Conservation (phyloP, 2,797 vertebrate genomes). For the Ibycter americanus region DNA sequence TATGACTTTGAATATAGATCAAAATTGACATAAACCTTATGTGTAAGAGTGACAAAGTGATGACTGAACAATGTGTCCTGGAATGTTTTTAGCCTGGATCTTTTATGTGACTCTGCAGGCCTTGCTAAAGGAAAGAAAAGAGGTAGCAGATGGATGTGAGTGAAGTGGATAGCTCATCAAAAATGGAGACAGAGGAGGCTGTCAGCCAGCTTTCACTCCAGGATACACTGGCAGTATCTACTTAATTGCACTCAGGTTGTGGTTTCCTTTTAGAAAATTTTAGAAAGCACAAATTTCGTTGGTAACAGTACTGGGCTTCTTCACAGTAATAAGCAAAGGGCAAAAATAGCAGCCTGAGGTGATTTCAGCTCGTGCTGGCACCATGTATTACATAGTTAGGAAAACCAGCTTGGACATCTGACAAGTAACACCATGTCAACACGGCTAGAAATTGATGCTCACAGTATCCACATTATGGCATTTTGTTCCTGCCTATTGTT, state of each 20-base stretch:
- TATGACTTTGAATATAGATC: background rate
- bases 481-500: background rate
- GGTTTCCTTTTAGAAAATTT: background rate
- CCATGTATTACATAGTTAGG: background rate
- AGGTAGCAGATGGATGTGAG: background rate
- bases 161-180: background rate
- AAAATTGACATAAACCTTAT: background rate
- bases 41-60: background rate
- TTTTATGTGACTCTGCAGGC: background rate
- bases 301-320: background rate
- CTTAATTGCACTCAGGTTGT: background rate
- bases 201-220: background rate
- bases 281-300: background rate
- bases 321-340: background rate
- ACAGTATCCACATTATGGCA: background rate
- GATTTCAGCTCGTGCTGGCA: background rate
- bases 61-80: background rate
- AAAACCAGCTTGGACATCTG: background rate
- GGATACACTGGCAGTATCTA: background rate
- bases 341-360: background rate
- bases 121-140: background rate
- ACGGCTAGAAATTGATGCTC: background rate
- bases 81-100: background rate
- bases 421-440: background rate
- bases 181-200: background rate